Percentiles rank a stretch among this genome's conserved stretches.
phyloP scores from a whole-genome alignment of 2,888 invertebrate genomes.

The Erebia palarica region DNA sequence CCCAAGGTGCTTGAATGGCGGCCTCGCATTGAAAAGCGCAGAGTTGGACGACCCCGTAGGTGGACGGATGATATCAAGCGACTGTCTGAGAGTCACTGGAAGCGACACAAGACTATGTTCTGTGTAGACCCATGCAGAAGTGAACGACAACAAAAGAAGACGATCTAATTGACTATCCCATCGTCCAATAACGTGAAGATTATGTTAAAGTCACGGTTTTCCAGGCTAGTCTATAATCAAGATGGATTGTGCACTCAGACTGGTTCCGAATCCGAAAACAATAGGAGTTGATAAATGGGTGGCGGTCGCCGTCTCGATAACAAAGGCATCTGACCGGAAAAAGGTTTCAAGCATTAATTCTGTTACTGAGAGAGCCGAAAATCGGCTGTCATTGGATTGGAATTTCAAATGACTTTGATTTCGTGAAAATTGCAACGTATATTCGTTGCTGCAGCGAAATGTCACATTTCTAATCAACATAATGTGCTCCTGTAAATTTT shows the following conservation, averaged over 20 bases:
- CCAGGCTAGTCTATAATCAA: slow-evolving; percentile 13
- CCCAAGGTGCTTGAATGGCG: too few relatives aligned
- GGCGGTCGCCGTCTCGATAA: slow-evolving; percentile 25
- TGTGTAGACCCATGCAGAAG: too few relatives aligned
- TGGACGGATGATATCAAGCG: too few relatives aligned
- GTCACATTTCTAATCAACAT: too few relatives aligned
- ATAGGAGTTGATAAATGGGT: slow-evolving; percentile 33
- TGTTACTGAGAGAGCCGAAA: slow-evolving; percentile 14
- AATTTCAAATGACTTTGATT: not conserved
- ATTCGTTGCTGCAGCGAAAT: not conserved
- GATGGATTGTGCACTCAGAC: slow-evolving; percentile 22
- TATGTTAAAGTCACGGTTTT: not conserved
- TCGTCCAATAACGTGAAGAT: not conserved
- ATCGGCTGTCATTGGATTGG: slow-evolving; percentile 10
- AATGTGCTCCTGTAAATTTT: too few relatives aligned
- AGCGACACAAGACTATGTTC: too few relatives aligned
- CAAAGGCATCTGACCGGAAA: slow-evolving; percentile 31
- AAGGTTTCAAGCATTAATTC: slow-evolving; percentile 31
- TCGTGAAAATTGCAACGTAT: not conserved
- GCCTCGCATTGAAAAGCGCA: too few relatives aligned
- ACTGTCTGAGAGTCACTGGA: too few relatives aligned
- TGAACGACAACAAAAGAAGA: too few relatives aligned
- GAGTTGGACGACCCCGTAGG: too few relatives aligned
- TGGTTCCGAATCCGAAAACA: slow-evolving; percentile 29
- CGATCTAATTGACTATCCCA: too few relatives aligned